Base-by-base conservation (phyloP, 1,140 invertebrate genomes). In the Tetramorium simillimum region DNA sequence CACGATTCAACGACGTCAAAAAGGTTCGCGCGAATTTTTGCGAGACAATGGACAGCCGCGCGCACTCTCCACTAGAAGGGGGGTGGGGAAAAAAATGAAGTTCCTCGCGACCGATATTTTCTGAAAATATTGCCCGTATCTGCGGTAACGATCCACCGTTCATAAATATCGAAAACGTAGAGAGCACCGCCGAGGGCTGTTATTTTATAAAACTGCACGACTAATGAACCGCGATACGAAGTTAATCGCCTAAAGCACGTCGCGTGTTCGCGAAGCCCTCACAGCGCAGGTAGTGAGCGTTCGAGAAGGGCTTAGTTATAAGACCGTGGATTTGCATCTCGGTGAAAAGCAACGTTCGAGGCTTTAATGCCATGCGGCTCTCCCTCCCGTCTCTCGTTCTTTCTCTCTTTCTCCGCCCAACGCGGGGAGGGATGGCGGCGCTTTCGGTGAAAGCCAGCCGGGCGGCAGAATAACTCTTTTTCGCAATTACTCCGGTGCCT, bases 401-500 rank as follows among this genome's bases (percentile, higher is more conserved):
- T 10, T 58, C 24, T n/a, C 49, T 56, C 6, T 60, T 1, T 40
- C 33, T 58, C 56, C 53, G 0, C 3, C 28, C 33, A 16, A 28
- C 40, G 33, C 6, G 65, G 53, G n/a, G 14, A 14, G 49, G 37
- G 21, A 75, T 56, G 18, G 37, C 7, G 62, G 21, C 28, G 84
- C 84, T 89, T 89, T 89, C 58, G 88, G 70, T 86, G 75, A 89
- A 89, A 89, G 84, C 75, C 70, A 75, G 43, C 56, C 70, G 88
- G 56, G 65, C 88, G 86, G 76, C 62, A 76, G 88, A 89, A 89
- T 89, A 89, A 86, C 84, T 89, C 88, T 89, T 89, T 89, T 82
- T 86, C 88, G 87, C 87, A 89, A 89, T 89, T 89, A 89, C 84
- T 63, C 62, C 46, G 76, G 46, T 60, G 70, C 88, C 76, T 89